Percentiles rank a stretch among this genome's conserved stretches.
These are phyloP conservation scores for Aplidium turbinatum DNA, from an alignment of 23 tunicate species.

Conservation along the genomic window DNA sequence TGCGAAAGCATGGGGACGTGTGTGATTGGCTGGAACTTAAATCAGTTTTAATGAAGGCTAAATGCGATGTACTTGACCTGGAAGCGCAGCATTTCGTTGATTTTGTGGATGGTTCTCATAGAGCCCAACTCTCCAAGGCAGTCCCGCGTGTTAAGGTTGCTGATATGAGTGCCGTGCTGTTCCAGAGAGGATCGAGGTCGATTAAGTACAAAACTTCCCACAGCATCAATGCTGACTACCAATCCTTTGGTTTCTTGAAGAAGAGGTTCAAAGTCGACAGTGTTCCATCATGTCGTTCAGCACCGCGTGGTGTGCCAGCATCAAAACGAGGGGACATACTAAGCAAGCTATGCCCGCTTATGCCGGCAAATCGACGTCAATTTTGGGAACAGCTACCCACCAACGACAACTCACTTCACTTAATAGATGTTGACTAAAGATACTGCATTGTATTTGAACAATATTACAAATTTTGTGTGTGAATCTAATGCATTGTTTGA, in stretches of 20 bases:
- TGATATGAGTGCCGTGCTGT: conserved; percentile 14
- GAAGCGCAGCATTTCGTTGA: conserved; percentile 14
- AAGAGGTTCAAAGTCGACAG: neutral
- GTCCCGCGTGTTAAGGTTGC: conserved; percentile 3
- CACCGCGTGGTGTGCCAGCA: conserved; percentile 6
- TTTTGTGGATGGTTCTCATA: neutral
- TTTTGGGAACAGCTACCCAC: too few relatives aligned
- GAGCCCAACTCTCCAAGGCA: conserved; percentile 1
- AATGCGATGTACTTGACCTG: conserved; percentile 7
- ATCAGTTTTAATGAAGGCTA: conserved; percentile 6
- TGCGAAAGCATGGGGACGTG: conserved; percentile 10
- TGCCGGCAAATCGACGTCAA: conserved; percentile 12
- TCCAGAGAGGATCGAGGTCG: conserved; percentile 7
- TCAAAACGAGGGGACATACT: conserved; percentile 3
- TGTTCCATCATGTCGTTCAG: conserved; percentile 2
- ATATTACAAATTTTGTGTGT: too few relatives aligned
- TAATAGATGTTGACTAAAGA: too few relatives aligned
- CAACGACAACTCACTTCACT: too few relatives aligned
- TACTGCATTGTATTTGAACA: too few relatives aligned
- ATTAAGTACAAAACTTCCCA: conserved; percentile 9
- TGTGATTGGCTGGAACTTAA: conserved; percentile 18
- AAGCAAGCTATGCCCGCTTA: conserved; percentile 1
- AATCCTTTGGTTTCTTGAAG: conserved; percentile 2
- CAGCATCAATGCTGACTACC: conserved; percentile 1
- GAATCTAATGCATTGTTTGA: too few relatives aligned